A percentile compares a stretch with the other conserved stretches of the same genome.
These are phyloP conservation scores for Gibbula magus DNA, from an alignment of 2,888 invertebrate genomes.

Conservation along the genomic window DNA sequence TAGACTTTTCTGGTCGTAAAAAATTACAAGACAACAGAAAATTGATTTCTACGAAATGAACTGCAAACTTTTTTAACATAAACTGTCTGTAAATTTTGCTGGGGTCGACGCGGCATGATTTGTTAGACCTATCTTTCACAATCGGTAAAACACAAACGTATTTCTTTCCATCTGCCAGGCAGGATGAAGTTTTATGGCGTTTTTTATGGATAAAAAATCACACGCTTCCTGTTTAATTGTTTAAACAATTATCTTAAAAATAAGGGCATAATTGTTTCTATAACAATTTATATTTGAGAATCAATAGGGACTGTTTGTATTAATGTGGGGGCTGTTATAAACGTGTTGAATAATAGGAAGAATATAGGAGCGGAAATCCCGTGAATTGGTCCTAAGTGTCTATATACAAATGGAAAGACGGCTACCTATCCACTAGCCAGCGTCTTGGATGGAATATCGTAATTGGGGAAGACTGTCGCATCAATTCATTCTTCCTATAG, in stretches of 20 bases:
- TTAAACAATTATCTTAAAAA: background rate
- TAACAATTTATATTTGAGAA: no score
- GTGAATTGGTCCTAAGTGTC: background rate
- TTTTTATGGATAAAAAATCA: background rate
- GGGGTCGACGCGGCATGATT: background rate
- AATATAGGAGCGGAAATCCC: no score
- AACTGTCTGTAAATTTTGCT: constrained; percentile 2
- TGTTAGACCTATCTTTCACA: background rate
- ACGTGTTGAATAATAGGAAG: no score
- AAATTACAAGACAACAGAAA: constrained; percentile 16
- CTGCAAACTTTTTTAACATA: background rate
- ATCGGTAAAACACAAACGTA: background rate
- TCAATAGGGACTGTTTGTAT: no score
- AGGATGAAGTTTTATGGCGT: background rate
- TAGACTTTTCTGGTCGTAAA: constrained; percentile 6
- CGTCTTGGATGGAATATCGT: background rate
- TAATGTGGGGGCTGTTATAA: no score
- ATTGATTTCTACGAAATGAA: constrained; percentile 15
- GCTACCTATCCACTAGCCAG: background rate
- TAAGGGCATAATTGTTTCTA: no score
- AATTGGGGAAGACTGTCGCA: constrained; percentile 5
- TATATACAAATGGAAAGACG: background rate
- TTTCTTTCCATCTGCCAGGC: background rate
- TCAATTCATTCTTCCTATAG: constrained; percentile 16
- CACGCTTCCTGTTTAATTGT: background rate